Evolutionary conservation across 2,888 invertebrate genomes (phyloP).

Genomic region (Stramonita haemastoma): DNA sequence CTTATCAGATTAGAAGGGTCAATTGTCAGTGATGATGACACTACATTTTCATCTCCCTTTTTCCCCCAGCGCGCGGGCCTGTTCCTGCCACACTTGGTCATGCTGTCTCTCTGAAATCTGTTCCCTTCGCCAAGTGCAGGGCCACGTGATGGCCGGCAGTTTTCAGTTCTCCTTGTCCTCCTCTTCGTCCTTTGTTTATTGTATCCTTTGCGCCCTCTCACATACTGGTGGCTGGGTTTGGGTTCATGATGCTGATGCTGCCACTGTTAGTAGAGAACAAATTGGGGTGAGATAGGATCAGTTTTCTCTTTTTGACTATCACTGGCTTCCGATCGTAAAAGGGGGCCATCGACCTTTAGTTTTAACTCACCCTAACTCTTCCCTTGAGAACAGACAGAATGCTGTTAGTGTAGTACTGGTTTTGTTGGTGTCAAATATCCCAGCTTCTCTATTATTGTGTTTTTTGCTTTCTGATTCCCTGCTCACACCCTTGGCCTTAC

Average conservation of each 20-base stretch:
- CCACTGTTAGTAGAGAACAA: slow-evolving; percentile 47
- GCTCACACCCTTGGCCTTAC: too few species aligned
- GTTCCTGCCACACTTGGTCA: slow-evolving; percentile 29
- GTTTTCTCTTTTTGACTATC: slow-evolving; percentile 35
- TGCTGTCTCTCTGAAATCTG: background rate
- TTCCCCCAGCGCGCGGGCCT: background rate
- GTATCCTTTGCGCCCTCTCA: slow-evolving; percentile 46
- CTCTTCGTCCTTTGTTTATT: slow-evolving; percentile 31
- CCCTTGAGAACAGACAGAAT: too few species aligned
- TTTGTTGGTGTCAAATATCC: too few species aligned
- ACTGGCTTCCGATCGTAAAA: background rate
- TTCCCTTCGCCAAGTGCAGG: too few species aligned
- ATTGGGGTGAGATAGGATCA: slow-evolving; percentile 44
- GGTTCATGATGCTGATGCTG: slow-evolving; percentile 31
- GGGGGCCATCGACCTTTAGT: too few species aligned
- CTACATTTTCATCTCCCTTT: slow-evolving; percentile 48
- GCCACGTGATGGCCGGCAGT: too few species aligned
- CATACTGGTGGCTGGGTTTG: slow-evolving; percentile 24
- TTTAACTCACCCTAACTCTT: too few species aligned
- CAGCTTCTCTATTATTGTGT: too few species aligned
- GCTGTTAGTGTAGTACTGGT: too few species aligned
- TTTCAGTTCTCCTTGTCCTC: too few species aligned
- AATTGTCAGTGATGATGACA: slow-evolving; percentile 49
- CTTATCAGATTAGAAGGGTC: slow-evolving; percentile 50
- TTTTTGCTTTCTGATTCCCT: too few species aligned